Conservation (phyloP, 2,888 invertebrate genomes). For the Rhamphomyia laevipes region DNA sequence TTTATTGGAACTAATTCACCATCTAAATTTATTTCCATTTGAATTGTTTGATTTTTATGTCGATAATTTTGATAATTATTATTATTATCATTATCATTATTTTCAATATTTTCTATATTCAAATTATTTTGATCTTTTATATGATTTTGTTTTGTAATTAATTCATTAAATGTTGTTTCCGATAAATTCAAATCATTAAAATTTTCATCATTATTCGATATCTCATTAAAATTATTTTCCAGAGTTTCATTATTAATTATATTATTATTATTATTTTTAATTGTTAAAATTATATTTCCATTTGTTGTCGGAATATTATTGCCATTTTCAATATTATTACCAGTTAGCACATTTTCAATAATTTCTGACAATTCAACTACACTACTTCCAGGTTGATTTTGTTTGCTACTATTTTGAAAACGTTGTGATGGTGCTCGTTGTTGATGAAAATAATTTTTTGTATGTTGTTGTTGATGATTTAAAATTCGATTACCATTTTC, state of each 20-base stretch:
- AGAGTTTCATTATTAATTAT: not conserved
- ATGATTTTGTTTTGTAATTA: not conserved
- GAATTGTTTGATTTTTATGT: not conserved
- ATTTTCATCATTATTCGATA: not conserved
- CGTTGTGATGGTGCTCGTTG: constrained; percentile 14
- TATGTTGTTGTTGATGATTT: constrained; percentile 11
- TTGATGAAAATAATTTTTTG: constrained; percentile 8
- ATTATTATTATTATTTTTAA: too few relatives aligned
- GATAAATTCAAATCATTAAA: not conserved
- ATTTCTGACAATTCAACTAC: not conserved
- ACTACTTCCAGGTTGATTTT: too few relatives aligned
- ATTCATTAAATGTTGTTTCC: not conserved
- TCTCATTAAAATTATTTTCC: too few relatives aligned
- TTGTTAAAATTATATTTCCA: too few relatives aligned
- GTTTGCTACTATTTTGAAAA: constrained; percentile 20
- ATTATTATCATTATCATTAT: not conserved
- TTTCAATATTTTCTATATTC: too few relatives aligned
- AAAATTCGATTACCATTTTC: not conserved
- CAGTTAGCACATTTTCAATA: too few relatives aligned
- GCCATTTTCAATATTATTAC: too few relatives aligned
- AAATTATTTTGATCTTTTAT: not conserved
- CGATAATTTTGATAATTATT: not conserved
- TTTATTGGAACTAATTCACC: not conserved
- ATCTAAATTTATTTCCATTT: not conserved
- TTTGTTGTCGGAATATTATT: too few relatives aligned